Evolutionary conservation across 2,113 vertebrate species (phyloP).

Genomic region (Aegotheles bennettii): DNA sequence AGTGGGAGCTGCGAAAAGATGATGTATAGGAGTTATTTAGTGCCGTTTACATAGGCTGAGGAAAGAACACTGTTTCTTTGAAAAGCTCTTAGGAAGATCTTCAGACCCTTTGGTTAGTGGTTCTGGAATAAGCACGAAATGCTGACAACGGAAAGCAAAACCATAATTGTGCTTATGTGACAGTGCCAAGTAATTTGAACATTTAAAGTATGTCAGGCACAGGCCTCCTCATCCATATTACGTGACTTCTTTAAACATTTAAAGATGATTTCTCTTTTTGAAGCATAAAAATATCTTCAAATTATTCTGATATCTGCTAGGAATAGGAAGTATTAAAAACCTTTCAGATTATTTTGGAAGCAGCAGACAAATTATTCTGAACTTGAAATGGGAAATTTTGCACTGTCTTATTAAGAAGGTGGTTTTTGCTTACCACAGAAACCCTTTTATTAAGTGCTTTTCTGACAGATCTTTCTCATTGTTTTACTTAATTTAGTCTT

Average conservation of each 20-base stretch:
- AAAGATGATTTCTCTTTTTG: neutral
- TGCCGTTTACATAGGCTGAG: neutral
- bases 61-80: neutral
- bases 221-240: neutral
- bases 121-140: conserved; percentile 45
- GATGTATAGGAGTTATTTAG: neutral
- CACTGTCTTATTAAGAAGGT: neutral
- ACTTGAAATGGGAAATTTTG: neutral
- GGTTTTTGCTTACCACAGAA: neutral
- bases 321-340: conserved; percentile 42
- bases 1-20: neutral
- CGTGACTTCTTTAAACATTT: neutral
- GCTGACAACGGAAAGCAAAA: conserved; percentile 55
- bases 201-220: neutral
- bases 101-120: conserved; percentile 40
- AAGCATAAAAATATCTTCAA: neutral
- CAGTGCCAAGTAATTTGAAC: conserved; percentile 11
- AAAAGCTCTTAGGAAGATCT: conserved; percentile 32
- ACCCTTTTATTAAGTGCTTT: neutral
- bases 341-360: conserved; percentile 25
- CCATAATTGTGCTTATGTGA: conserved; percentile 40
- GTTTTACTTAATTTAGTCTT: neutral
- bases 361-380: neutral
- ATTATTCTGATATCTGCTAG: neutral
- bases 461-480: neutral